phyloP scores from a whole-genome alignment of 2,888 invertebrate species.

The Zhengitettix transpicula region DNA sequence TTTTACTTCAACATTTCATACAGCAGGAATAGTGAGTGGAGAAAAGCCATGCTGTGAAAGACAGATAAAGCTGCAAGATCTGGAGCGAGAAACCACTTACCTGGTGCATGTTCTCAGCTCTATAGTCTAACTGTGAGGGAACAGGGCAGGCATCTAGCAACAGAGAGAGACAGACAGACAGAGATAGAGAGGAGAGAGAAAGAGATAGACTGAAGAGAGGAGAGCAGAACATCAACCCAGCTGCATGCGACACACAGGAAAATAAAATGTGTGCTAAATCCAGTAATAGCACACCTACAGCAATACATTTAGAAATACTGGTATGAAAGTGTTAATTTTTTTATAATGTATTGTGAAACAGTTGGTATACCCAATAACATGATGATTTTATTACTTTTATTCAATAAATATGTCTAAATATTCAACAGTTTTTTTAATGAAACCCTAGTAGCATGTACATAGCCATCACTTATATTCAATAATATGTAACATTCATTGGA shows the following conservation, averaged over 20 bases:
- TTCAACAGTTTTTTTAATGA: too few species aligned
- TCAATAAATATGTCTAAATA: too few species aligned
- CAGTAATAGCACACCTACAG: not conserved
- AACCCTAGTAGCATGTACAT: too few species aligned
- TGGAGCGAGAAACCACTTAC: conserved; percentile 2
- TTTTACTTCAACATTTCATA: too few species aligned
- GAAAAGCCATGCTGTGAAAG: conserved; percentile 6
- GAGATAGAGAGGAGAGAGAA: conserved; percentile 9
- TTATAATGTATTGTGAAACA: too few species aligned
- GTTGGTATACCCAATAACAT: too few species aligned
- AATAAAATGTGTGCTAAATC: not conserved
- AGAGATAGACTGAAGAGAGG: conserved; percentile 6
- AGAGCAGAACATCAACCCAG: conserved; percentile 1
- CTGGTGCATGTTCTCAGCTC: conserved; percentile 41
- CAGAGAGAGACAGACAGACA: conserved; percentile 62
- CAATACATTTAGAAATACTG: not conserved
- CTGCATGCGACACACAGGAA: conserved; percentile 4
- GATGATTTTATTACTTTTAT: too few species aligned
- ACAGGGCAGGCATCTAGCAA: conserved; percentile 89
- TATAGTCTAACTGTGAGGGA: conserved; percentile 78
- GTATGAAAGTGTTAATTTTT: too few species aligned
- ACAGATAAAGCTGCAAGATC: conserved; percentile 1
- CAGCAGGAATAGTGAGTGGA: not conserved
- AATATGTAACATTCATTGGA: too few species aligned
- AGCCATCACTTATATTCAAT: too few species aligned